Conservation (phyloP, 92 coral and sea anemone species). For the Porites rus region DNA sequence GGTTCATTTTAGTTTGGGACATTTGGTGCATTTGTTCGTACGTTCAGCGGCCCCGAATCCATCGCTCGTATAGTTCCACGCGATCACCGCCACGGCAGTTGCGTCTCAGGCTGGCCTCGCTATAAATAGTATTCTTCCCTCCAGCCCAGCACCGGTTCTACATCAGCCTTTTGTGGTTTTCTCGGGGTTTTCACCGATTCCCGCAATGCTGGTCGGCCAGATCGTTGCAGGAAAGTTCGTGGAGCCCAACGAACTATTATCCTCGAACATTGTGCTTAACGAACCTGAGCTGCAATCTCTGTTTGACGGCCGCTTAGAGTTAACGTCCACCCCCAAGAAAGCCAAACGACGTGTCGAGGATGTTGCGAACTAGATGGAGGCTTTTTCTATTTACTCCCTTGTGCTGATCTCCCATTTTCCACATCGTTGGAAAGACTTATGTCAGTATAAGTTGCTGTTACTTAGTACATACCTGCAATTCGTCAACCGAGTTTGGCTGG, state of each 20-base stretch:
- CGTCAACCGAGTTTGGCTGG: slow-evolving; percentile 15
- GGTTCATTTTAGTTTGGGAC: too few relatives aligned
- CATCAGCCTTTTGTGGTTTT: slow-evolving; percentile 24
- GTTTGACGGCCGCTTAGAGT: background rate
- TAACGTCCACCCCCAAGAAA: slow-evolving; percentile 9
- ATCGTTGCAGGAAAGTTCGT: slow-evolving; percentile 28
- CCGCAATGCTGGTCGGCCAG: slow-evolving; percentile 2
- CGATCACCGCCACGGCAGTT: background rate
- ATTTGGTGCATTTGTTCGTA: background rate
- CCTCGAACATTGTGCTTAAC: background rate
- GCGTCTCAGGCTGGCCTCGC: background rate
- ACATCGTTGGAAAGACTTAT: slow-evolving; percentile 13
- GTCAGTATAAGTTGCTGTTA: background rate
- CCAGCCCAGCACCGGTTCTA: too few relatives aligned
- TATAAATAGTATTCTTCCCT: too few relatives aligned
- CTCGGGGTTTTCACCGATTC: slow-evolving; percentile 15
- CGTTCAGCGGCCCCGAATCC: background rate
- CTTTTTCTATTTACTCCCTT: slow-evolving; percentile 13
- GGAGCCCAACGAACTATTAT: slow-evolving; percentile 2
- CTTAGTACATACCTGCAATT: slow-evolving; percentile 18
- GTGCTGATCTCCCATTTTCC: slow-evolving; percentile 35
- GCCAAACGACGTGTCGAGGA: background rate
- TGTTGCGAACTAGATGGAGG: slow-evolving; percentile 11
- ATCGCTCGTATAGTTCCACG: background rate
- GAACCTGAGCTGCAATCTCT: slow-evolving; percentile 19